Base-by-base conservation (phyloP, 2,888 invertebrate species). In the Crossocerus cetratus region DNA sequence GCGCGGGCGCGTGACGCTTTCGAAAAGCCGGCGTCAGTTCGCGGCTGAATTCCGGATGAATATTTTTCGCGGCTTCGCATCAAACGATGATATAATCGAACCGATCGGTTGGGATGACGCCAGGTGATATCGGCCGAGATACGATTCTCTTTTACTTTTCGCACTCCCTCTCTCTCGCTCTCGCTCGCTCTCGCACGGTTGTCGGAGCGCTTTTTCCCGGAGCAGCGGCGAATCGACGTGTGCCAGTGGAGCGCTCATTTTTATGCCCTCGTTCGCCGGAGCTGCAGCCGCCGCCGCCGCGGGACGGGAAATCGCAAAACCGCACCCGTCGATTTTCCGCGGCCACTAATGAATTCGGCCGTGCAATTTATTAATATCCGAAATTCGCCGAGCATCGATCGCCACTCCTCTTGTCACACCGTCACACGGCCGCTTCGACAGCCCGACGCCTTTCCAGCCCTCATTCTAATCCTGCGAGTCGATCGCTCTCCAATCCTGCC, bases 61-160 rank as follows among this genome's bases (percentile, higher is more conserved):
- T 76, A 77, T 77, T 80, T 74, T 65, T 56, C 71, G 59, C 70
- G 63, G 63, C 64, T 65, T 55, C 66, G 76, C 56, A 66, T 44
- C 71, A 76, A 72, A 68, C 72, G 77, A 70, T 65, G 78, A 80
- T 80, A 77, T 76, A 76, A 80, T 80, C 72, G 75, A 53, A 44
- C 57, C 69, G 72, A 78, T 80, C 72, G 72, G 76, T 80, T 80
- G 56, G 78, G 57, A 63, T 23, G 72, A 72, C 73, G 69, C 81
- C 80, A 70, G 80, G 68, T 77, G 81, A 68, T 80, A 80, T 80
- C 69, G 62, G 32, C 45, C 57, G 32, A 32, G 23, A 16, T 43
- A 56, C 13, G 21, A 32, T 32, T 32, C 60, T 1, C 43, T 21
- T 3, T 18, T 49, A 23, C 45, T 21, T 56, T n/a, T 44, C 4